Conservation (phyloP, 2,888 invertebrate species). For the Dicyrtomina minuta region DNA sequence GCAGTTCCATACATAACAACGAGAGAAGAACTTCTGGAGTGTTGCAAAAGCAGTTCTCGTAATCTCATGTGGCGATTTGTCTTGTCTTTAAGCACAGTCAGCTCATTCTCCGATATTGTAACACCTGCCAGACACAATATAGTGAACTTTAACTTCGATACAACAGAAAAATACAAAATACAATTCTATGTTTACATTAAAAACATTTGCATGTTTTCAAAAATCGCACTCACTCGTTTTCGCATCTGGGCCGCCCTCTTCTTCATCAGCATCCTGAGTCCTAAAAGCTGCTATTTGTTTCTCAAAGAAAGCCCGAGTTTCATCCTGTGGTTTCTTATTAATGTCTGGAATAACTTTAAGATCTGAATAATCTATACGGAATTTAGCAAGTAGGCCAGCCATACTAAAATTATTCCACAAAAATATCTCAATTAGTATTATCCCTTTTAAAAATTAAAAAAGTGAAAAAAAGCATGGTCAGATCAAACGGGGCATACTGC, state of each 20-base stretch:
- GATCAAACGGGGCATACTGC: neutral
- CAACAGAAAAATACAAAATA: neutral
- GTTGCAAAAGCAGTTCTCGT: constrained; percentile 77
- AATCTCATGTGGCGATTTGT: constrained; percentile 87
- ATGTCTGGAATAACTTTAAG: constrained; percentile 89
- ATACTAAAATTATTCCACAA: constrained; percentile 92
- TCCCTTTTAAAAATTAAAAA: constrained; percentile 73
- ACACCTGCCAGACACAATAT: constrained; percentile 53
- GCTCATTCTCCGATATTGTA: constrained; percentile 75
- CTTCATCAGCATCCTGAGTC: constrained; percentile 13
- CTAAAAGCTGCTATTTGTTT: constrained; percentile 55
- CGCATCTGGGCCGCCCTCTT: neutral
- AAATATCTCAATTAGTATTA: constrained; percentile 87
- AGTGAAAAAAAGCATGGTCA: constrained; percentile 7
- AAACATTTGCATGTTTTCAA: neutral
- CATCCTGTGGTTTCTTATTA: constrained; percentile 74
- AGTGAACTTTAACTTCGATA: neutral
- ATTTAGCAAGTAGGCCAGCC: constrained; percentile 88
- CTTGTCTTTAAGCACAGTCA: constrained; percentile 78
- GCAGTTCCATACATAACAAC: constrained; percentile 88
- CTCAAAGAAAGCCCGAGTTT: constrained; percentile 73
- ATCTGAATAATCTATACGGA: constrained; percentile 90
- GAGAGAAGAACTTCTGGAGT: constrained; percentile 80
- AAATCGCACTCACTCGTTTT: neutral
- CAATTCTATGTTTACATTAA: neutral